Percentiles rank a stretch among this genome's conserved stretches.
Evolutionary conservation across 2,797 vertebrate genomes (phyloP).

Genomic region (Enteromius thamalakanensis): DNA sequence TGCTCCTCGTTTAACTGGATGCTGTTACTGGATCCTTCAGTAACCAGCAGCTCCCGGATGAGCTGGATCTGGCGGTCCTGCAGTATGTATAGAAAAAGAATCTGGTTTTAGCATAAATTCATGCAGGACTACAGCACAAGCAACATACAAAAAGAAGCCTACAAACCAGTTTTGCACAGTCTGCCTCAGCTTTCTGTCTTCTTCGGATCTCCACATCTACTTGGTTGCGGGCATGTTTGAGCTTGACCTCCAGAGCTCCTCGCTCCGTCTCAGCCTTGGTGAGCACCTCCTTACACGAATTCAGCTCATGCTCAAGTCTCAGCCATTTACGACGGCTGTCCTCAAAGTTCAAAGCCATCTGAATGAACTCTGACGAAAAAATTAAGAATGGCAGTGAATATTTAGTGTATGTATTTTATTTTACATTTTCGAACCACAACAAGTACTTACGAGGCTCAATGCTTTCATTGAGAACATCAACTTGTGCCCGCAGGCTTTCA

Average conservation of each 20-base stretch:
- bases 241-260: slow-evolving; percentile 90
- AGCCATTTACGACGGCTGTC: slow-evolving; percentile 87
- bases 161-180: slow-evolving; percentile 92
- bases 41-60: slow-evolving; percentile 92
- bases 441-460: slow-evolving; percentile 87
- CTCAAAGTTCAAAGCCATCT: slow-evolving; percentile 91
- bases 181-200: slow-evolving; percentile 90
- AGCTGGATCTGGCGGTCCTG: slow-evolving; percentile 96
- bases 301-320: slow-evolving; percentile 82
- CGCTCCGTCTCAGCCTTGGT: slow-evolving; percentile 90
- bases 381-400: not conserved
- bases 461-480: slow-evolving; percentile 87
- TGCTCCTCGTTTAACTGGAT: slow-evolving; percentile 96
- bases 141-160: not conserved
- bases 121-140: not conserved
- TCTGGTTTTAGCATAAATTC: not conserved
- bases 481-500: slow-evolving; percentile 83
- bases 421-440: not conserved
- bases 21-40: slow-evolving; percentile 89
- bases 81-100: not conserved
- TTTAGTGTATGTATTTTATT: not conserved
- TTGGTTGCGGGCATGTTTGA: slow-evolving; percentile 97
- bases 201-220: slow-evolving; percentile 96
- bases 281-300: slow-evolving; percentile 85
- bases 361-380: slow-evolving; percentile 87